phyloP scores from a whole-genome alignment of 2,797 vertebrate genomes.

The Anabacerthia variegaticeps region DNA sequence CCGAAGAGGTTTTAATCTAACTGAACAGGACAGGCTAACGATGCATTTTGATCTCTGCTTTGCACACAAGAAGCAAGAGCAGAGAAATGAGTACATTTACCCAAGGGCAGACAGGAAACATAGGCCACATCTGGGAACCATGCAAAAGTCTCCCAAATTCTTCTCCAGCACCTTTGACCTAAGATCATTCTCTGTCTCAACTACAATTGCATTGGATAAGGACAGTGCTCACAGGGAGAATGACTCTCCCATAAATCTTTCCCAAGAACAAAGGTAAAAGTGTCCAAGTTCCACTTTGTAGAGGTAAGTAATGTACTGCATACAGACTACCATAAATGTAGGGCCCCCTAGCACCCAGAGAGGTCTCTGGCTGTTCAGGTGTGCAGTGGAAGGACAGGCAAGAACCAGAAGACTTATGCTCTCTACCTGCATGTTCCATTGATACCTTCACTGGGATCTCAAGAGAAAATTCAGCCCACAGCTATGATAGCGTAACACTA shows the following conservation, averaged over 20 bases:
- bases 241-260: not conserved
- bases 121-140: not conserved
- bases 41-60: slow-evolving; percentile 9
- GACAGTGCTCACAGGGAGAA: not conserved
- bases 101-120: not conserved
- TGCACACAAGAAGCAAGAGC: not conserved
- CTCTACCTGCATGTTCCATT: not conserved
- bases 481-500: not conserved
- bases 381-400: not conserved
- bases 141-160: not conserved
- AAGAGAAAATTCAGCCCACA: not conserved
- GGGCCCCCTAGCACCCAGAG: not conserved
- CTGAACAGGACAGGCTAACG: slow-evolving; percentile 31
- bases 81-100: not conserved
- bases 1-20: slow-evolving; percentile 34
- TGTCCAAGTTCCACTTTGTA: not conserved
- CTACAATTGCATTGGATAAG: not conserved
- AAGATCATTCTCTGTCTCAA: not conserved
- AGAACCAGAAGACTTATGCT: not conserved
- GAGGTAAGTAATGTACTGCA: not conserved
- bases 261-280: not conserved
- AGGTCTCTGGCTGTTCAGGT: not conserved
- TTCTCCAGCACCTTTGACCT: not conserved
- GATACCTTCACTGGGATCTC: not conserved
- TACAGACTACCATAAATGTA: not conserved